Evolutionary conservation across 1,140 invertebrate genomes (phyloP), one percentile per base, ranked within the genome.

Genomic region (Magallana gigas): DNA sequence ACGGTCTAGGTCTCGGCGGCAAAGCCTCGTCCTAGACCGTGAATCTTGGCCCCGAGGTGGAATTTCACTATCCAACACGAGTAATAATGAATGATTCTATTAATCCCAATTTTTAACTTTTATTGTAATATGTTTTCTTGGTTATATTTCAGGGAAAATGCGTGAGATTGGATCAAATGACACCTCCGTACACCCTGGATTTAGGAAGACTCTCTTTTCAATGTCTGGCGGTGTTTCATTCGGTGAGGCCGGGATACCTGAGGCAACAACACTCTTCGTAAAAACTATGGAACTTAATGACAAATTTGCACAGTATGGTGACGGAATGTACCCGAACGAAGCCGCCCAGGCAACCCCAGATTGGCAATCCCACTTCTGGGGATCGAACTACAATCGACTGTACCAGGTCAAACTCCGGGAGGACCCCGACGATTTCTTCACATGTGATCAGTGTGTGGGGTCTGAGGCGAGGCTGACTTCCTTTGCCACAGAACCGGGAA

Each of bases 301-400:
- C 18, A 36, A 85, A 57, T 58, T 90, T 5, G 56, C 68, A 18
- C 18, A 80, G 16, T 88, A 85, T 87, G 88, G 90, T 12, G 16
- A 89, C 14, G 91, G 91, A 1, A 87, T 88, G 12, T 91, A 91
- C 81, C 82, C 85, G 5, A 90, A 91, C 48, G 88, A 90, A 29
- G 81, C 90, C 1, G 36, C 86, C 0, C 85, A 87, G 36, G 57
- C 89, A 57, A 84, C 90, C 57, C 56, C 83, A 36, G 59, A 88
- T 56, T 91, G 90, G 91, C 88, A 91, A 84, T 59, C 57, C 0
- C 76, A 89, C 16, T 89, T 90, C 16, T 92, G 90, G 91, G 91
- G 90, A 57, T 56, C 64, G 23, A 88, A 91, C 57, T 91, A 92
- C 60, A 9, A 48, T 1, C 57, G 84, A 8, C 84, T 91, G 23